Evolutionary conservation across 2,113 vertebrate species (phyloP).

Genomic region (Ophiodon elongatus): DNA sequence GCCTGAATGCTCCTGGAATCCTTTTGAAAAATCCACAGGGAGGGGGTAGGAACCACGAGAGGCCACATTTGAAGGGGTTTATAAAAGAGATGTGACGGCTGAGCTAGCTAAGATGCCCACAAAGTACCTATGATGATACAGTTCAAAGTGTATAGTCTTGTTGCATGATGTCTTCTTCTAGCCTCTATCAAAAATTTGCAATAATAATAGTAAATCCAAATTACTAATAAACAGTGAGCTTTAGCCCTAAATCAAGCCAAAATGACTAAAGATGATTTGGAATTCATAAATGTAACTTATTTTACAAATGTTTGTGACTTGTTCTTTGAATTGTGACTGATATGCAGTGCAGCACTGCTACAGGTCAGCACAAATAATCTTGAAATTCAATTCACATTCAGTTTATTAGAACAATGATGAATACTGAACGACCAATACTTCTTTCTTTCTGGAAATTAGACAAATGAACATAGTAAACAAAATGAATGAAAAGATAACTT

Average conservation of each 20-base stretch:
- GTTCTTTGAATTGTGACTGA: too few relatives aligned
- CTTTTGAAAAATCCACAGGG: constrained; percentile 25
- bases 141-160: background rate
- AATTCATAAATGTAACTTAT: background rate
- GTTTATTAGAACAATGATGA: background rate
- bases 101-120: constrained; percentile 8
- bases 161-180: background rate
- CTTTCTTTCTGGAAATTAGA: background rate
- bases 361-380: background rate
- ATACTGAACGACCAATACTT: background rate
- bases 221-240: background rate
- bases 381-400: background rate
- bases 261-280: background rate
- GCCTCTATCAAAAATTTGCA: background rate
- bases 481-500: background rate
- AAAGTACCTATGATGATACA: background rate
- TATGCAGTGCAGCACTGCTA: background rate
- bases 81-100: constrained; percentile 11
- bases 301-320: background rate
- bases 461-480: background rate
- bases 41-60: constrained; percentile 16
- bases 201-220: background rate
- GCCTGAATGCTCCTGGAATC: constrained; percentile 40
- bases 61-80: constrained; percentile 24
- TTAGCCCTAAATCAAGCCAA: background rate